Conservation (phyloP, 2,113 vertebrate species). For the Okapia johnstoni region DNA sequence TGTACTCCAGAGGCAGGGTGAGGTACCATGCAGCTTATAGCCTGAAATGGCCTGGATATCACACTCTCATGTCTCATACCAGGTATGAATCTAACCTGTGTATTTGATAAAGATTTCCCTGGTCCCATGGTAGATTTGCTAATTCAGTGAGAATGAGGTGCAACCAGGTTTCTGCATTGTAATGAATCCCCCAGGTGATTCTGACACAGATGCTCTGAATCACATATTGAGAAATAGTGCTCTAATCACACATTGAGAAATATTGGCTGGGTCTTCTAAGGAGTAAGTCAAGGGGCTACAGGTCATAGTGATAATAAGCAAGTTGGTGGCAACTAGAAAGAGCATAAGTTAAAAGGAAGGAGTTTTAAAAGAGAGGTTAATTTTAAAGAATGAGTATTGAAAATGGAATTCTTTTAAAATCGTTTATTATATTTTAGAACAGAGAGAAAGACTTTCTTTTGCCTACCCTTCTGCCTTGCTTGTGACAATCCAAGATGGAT, state of each 20-base stretch:
- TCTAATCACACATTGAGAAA: constrained; percentile 5
- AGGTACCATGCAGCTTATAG: background rate
- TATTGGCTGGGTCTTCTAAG: background rate
- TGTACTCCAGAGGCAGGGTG: background rate
- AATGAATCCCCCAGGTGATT: background rate
- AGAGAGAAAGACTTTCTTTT: background rate
- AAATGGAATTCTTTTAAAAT: background rate
- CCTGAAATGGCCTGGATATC: background rate
- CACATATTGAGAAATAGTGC: background rate
- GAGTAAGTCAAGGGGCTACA: background rate
- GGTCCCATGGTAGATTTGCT: background rate
- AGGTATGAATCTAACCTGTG: background rate
- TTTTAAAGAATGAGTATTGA: background rate
- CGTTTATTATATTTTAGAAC: background rate
- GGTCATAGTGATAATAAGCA: constrained; percentile 9
- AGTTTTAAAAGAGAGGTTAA: background rate
- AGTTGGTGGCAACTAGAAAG: constrained; percentile 1
- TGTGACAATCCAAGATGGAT: background rate
- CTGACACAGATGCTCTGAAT: background rate
- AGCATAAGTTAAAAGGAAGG: background rate
- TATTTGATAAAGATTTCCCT: background rate
- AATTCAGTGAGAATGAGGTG: background rate
- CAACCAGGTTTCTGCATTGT: background rate
- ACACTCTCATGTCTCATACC: background rate
- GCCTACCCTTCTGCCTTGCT: background rate